Evolutionary conservation across 2,888 invertebrate species (phyloP).

Genomic region (Xestobium rufovillosum): DNA sequence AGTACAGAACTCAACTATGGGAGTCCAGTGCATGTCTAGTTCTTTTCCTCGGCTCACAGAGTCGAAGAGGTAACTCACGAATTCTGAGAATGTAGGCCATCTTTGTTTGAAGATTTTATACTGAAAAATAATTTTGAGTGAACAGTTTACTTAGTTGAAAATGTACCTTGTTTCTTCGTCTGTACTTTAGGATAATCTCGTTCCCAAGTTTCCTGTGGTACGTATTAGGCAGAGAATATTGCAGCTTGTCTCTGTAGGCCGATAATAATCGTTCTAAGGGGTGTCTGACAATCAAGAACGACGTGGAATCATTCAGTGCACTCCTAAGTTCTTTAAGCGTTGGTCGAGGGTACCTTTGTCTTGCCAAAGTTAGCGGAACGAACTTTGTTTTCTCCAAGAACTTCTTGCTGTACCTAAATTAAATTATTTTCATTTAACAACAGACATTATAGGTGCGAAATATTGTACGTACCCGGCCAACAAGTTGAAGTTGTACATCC

Average conservation of each 20-base stretch:
- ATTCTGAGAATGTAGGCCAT: conserved; percentile 76
- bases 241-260: conserved; percentile 78
- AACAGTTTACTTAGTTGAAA: background rate
- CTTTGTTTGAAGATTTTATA: conserved; percentile 30
- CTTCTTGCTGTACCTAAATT: conserved; percentile 58
- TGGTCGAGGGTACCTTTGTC: conserved; percentile 72
- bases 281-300: conserved; percentile 76
- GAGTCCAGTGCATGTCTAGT: conserved; percentile 85
- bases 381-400: conserved; percentile 71
- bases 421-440: background rate
- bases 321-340: conserved; percentile 61
- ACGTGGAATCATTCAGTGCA: conserved; percentile 68
- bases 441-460: background rate
- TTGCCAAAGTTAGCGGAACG: conserved; percentile 69
- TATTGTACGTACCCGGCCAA: conserved; percentile 57
- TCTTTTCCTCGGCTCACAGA: conserved; percentile 55
- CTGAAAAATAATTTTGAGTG: background rate
- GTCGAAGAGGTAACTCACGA: conserved; percentile 69
- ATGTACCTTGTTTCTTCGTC: conserved; percentile 43
- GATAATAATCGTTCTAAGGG: conserved; percentile 73
- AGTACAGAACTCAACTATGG: conserved; percentile 74
- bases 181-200: conserved; percentile 67
- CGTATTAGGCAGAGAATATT: conserved; percentile 73
- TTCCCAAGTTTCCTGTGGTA: conserved; percentile 74
- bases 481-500: conserved; percentile 87